phyloP scores from a whole-genome alignment of 37 sponge, comb jelly and placozoan genomes.

The Halisarca cf. caerulea region DNA sequence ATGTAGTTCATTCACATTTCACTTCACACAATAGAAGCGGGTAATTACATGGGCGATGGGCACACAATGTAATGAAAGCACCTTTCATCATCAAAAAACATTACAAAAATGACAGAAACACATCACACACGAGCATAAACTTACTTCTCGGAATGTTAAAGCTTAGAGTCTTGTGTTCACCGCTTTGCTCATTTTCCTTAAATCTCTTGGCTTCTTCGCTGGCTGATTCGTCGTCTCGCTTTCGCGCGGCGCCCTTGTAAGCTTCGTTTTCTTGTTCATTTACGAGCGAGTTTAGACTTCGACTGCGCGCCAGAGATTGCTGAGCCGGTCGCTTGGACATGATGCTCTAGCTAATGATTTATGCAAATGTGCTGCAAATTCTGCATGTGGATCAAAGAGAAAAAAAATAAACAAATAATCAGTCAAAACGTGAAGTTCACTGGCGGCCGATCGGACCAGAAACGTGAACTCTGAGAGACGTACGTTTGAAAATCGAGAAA shows the following conservation, averaged over 20 bases:
- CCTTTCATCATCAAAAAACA: no score
- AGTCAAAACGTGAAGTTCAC: no score
- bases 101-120: no score
- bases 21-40: no score
- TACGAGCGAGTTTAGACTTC: slow-evolving; percentile 10
- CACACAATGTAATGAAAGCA: no score
- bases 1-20: no score
- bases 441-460: no score
- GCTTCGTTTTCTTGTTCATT: not conserved
- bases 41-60: no score
- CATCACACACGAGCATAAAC: not conserved
- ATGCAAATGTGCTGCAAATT: not conserved
- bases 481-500: no score
- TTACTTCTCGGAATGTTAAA: slow-evolving; percentile 25
- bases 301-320: not conserved
- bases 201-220: not conserved
- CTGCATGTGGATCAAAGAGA: not conserved
- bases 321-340: not conserved
- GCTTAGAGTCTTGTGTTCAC: not conserved
- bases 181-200: not conserved
- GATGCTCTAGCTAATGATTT: not conserved
- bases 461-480: no score
- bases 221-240: not conserved
- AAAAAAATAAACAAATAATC: no score
- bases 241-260: not conserved